Conservation (phyloP, 2,113 vertebrate species). For the Girardinichthys multiradiatus region DNA sequence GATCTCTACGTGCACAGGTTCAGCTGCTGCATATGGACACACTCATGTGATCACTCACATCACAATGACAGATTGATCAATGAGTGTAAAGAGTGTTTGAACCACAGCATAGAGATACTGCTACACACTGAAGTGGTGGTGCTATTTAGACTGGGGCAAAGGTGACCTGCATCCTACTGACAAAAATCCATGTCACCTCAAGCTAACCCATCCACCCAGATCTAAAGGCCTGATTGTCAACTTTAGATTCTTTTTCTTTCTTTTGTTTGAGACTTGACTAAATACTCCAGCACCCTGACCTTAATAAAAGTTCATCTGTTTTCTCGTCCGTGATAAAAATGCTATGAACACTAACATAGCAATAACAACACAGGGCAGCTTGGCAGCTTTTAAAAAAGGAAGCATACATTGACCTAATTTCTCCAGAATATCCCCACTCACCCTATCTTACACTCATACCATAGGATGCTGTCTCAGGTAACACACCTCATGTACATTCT, state of each 20-base stretch:
- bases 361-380: constrained; percentile 75
- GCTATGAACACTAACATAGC: constrained; percentile 40
- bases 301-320: constrained; percentile 12
- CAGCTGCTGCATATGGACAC: too few species aligned
- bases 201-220: neutral
- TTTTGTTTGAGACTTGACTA: constrained; percentile 49
- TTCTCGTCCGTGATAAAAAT: constrained; percentile 2
- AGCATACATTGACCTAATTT: constrained; percentile 63
- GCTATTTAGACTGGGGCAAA: constrained; percentile 63
- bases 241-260: constrained; percentile 25
- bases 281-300: constrained; percentile 5
- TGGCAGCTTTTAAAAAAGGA: constrained; percentile 78
- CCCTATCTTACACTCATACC: constrained; percentile 21
- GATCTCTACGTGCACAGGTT: neutral
- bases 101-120: constrained; percentile 59
- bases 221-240: constrained; percentile 9
- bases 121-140: constrained; percentile 45
- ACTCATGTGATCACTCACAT: constrained; percentile 18
- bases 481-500: constrained; percentile 44
- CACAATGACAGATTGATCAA: constrained; percentile 43
- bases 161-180: constrained; percentile 36
- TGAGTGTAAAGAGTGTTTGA: too few species aligned
- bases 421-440: constrained; percentile 27
- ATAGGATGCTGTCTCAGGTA: constrained; percentile 58
- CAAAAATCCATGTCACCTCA: constrained; percentile 29